A percentile compares a stretch with the other conserved stretches of the same genome.
phyloP scores from a whole-genome alignment of 2,113 vertebrate species.

The Mus pahari region DNA sequence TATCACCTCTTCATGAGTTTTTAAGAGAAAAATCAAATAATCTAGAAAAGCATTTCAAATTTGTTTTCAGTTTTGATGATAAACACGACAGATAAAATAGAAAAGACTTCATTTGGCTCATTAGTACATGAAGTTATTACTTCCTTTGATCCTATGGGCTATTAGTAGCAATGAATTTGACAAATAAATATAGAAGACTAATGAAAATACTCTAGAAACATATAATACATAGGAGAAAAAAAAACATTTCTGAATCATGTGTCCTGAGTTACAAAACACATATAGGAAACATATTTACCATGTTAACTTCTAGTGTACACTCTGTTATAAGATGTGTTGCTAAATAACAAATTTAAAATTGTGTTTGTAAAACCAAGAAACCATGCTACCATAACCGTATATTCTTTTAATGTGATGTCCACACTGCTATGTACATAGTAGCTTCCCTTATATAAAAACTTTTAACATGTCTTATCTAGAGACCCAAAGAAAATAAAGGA shows the following conservation, averaged over 20 bases:
- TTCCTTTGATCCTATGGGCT: not conserved
- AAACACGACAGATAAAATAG: not conserved
- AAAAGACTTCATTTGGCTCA: not conserved
- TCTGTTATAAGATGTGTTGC: not conserved
- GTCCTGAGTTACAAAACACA: not conserved
- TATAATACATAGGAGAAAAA: not conserved
- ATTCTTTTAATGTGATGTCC: not conserved
- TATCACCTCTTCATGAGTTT: not conserved
- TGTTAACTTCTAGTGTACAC: not conserved
- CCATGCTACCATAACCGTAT: not conserved
- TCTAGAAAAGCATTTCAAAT: not conserved
- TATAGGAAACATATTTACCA: not conserved
- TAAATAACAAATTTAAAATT: not conserved
- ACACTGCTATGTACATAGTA: not conserved
- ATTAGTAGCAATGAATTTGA: not conserved
- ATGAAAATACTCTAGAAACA: not conserved
- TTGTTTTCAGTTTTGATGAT: slow-evolving; percentile 21
- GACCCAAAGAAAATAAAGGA: not conserved
- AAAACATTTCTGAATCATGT: not conserved
- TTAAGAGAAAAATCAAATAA: slow-evolving; percentile 12
- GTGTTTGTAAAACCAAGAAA: not conserved
- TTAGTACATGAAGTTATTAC: not conserved
- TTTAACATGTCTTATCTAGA: not conserved
- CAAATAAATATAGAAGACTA: not conserved
- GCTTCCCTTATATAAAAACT: not conserved